Evolutionary conservation across 1,140 invertebrate genomes (phyloP).

Genomic region (Lepidotrigona ventralis): DNA sequence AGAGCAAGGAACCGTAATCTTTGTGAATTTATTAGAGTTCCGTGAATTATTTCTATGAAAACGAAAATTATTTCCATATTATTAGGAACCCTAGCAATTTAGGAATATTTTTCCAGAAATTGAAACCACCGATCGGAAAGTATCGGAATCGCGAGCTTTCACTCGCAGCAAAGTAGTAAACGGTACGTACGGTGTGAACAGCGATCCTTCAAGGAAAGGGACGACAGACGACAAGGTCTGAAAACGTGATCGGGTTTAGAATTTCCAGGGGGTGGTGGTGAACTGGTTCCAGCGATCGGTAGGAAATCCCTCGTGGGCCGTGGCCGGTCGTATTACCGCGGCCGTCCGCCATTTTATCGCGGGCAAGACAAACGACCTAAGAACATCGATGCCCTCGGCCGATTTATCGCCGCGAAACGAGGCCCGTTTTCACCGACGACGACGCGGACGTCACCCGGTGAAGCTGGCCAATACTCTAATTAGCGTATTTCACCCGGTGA

Average conservation of each 20-base stretch:
- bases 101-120: neutral
- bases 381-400: slow-evolving; percentile 32
- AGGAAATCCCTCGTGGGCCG: slow-evolving; percentile 45
- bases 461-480: neutral
- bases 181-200: neutral
- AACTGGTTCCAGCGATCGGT: slow-evolving; percentile 14
- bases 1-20: too few relatives aligned
- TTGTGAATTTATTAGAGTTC: too few relatives aligned
- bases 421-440: neutral
- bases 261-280: slow-evolving; percentile 50
- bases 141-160: neutral
- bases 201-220: neutral
- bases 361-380: slow-evolving; percentile 49
- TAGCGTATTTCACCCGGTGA: neutral
- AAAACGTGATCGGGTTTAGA: slow-evolving; percentile 57
- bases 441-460: neutral
- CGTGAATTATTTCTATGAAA: too few relatives aligned
- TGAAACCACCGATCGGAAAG: neutral
- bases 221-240: slow-evolving; percentile 49
- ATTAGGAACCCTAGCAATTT: too few relatives aligned
- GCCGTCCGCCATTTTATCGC: slow-evolving; percentile 1
- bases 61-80: too few relatives aligned
- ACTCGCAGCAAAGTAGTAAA: neutral
- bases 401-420: slow-evolving; percentile 28
- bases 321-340: slow-evolving; percentile 54